Evolutionary conservation across 2,797 vertebrate species (phyloP).

Genomic region (Huso huso): DNA sequence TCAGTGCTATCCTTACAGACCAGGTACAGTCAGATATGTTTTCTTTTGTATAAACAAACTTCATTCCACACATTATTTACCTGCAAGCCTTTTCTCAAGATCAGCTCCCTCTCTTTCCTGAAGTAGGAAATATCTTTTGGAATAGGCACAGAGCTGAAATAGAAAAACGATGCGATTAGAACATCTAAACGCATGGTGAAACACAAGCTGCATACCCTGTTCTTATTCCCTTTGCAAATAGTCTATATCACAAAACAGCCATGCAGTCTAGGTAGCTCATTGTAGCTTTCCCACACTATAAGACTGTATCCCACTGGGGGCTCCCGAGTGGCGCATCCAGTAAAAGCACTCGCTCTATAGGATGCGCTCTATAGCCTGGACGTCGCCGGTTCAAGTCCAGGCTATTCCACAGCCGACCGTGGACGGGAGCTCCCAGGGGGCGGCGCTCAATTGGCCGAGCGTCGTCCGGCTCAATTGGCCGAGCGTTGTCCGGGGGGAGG

Average conservation of each 20-base stretch:
- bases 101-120: slow-evolving; percentile 53
- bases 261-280: neutral
- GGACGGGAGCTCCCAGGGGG: too few species aligned
- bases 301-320: neutral
- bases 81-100: slow-evolving; percentile 51
- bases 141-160: slow-evolving; percentile 52
- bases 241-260: neutral
- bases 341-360: neutral
- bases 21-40: neutral
- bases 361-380: too few species aligned
- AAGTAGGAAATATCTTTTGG: slow-evolving; percentile 61
- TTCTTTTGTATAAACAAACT: too few species aligned
- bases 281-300: too few species aligned
- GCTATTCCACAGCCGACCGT: too few species aligned
- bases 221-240: neutral
- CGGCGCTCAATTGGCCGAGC: too few species aligned
- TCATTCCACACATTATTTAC: slow-evolving; percentile 27
- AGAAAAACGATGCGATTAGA: neutral
- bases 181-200: too few species aligned
- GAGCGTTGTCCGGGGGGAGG: too few species aligned
- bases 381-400: too few species aligned
- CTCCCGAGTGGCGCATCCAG: neutral
- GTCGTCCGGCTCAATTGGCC: too few species aligned
- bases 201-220: too few species aligned
- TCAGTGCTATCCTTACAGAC: neutral